A percentile compares a stretch with the other conserved stretches of the same genome.
These are phyloP conservation scores for Leucoptera coffeella DNA, from an alignment of 2,888 invertebrate species.

Conservation along the genomic window DNA sequence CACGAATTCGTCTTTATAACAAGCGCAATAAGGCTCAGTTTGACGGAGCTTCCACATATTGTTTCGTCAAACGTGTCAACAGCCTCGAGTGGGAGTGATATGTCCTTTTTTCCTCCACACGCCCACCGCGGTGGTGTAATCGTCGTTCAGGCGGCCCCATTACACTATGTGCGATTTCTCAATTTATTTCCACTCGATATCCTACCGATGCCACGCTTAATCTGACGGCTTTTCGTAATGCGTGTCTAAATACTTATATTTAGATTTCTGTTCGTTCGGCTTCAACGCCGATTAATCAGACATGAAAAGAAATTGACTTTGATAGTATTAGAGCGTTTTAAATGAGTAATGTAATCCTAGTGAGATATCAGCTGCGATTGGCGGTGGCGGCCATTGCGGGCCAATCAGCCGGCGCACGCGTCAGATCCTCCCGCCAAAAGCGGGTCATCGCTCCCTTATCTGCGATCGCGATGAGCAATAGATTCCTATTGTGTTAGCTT, in stretches of 20 bases:
- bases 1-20: no score
- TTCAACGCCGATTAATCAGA: no score
- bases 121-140: constrained; percentile 34
- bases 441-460: constrained; percentile 25
- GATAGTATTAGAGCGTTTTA: constrained; percentile 11
- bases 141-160: constrained; percentile 15
- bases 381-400: constrained; percentile 35
- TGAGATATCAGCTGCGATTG: constrained; percentile 40
- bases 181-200: constrained; percentile 10
- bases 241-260: no score
- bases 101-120: constrained; percentile 41
- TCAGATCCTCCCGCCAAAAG: constrained; percentile 14
- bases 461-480: constrained; percentile 16
- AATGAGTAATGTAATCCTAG: constrained; percentile 41
- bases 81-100: constrained; percentile 45
- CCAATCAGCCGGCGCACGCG: constrained; percentile 39
- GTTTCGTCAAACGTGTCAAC: no score
- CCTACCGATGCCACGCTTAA: no score
- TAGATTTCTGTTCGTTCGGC: no score
- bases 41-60: no score
- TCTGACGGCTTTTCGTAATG: no score
- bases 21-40: no score
- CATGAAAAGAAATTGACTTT: no score
- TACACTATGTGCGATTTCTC: constrained; percentile 22
- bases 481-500: constrained; percentile 17